Evolutionary conservation across 2,797 vertebrate genomes (phyloP), one percentile per base, ranked within the genome.

Genomic region (Antennarius maculatus): DNA sequence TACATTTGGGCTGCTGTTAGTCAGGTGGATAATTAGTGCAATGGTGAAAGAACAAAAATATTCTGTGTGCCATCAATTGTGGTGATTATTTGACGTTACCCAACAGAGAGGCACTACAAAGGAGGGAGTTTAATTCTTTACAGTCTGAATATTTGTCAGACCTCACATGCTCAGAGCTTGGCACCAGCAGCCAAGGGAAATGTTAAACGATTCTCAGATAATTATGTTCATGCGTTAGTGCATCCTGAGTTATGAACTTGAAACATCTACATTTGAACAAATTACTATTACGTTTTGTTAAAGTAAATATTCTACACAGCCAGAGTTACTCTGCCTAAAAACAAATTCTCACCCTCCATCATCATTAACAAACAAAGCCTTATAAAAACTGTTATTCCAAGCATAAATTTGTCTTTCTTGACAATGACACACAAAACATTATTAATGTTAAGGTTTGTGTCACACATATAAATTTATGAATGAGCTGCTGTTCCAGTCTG

Each of bases 11-110:
- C 81, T 84, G 84, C 81, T 79, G 76, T 59, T 80, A 61, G 76
- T 79, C 82, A 79, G 80, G 70, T 84, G 79, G 79, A 81, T 82
- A 78, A 83, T 80, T 70, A 82, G 57, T 15, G 34, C 62, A n/a
- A 16, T 58, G 70, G 60, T 18, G 81, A 74, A 69, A 61, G 71
- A 46, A 53, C 51, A 52, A 66, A 75, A 50, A 66, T 64, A 67
- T 68, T 65, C 65, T 62, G 63, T 27, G 51, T 37, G 28, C 53
- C 67, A 66, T 82, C 49, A 84, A 9, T 63, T 69, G 49, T 71
- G 64, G 34, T 74, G 46, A 79, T 83, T 80, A 80, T 74, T 56
- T 76, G 74, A 79, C 53, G 85, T 84, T 83, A 76, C 43, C 77
- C 11, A 50, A 49, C 41, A 31, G 11, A 61, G 17, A 17, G 8